Evolutionary conservation across 1,140 invertebrate species (phyloP), one percentile per base, ranked within the genome.

Genomic region (Formica exsecta): DNA sequence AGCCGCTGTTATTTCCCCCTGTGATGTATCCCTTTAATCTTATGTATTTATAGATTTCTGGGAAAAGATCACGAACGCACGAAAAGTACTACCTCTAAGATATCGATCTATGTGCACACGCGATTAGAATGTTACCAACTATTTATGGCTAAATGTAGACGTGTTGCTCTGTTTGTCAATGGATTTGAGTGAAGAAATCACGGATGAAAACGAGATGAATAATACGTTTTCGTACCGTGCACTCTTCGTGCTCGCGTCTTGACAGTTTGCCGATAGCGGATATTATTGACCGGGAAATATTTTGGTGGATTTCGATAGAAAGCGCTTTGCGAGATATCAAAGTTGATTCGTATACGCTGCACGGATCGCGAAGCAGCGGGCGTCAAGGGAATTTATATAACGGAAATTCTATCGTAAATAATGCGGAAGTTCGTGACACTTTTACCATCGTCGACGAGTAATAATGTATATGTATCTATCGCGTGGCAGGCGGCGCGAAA

Each of bases 361-460:
- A 68, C 87, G 74, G 71, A 71, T 57, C 86, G 48, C 65, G 29
- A 48, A 48, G 70, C 32, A 65, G 61, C 85, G 41, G 41, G 51
- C 41, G 13, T 48, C 64, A 64, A 48, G 65, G 19, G 44, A 62
- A 68, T 57, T 89, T 74, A 79, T 87, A 84, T 68, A 84, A 51
- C 74, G 74, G 44, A 64, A 87, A 89, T 89, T 89, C 68, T 62
- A 66, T 86, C 84, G 87, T 86, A 87, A 87, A 89, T 86, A 89
- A 84, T 89, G 51, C 41, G 62, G 22, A 73, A 88, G 71, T 86
- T 88, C 88, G 85, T 86, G 89, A 87, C 74, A 71, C 74, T 87
- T 89, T 86, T 86, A 81, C 76, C 73, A 25, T 16, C 76, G 64
- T 16, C 54, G 44, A 87, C 86, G 79, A 79, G 74, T 70, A 25